These are phyloP conservation scores for Bathynomus jamesi DNA, from an alignment of 1,140 invertebrate genomes.

Conservation along the genomic window DNA sequence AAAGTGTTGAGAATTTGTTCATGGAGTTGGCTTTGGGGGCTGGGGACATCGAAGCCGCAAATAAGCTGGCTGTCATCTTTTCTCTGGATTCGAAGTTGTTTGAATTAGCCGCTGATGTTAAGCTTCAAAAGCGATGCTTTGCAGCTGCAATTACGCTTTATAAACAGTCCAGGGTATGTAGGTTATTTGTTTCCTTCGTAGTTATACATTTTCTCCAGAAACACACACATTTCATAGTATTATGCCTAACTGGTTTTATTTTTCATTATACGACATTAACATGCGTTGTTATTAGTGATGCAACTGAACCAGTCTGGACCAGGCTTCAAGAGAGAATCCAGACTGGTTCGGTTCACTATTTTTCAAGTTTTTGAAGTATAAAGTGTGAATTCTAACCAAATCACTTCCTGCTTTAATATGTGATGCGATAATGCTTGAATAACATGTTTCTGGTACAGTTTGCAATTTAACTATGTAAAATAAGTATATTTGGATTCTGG, in stretches of 20 bases:
- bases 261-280: background rate
- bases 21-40: slow-evolving; percentile 54
- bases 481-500: too few relatives aligned
- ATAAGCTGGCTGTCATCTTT: slow-evolving; percentile 51
- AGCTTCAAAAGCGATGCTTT: slow-evolving; percentile 56
- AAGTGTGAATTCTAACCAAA: too few relatives aligned
- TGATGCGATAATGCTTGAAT: too few relatives aligned
- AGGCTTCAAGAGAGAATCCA: too few relatives aligned
- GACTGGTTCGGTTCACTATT: too few relatives aligned
- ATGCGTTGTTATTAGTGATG: too few relatives aligned
- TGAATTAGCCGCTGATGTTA: slow-evolving; percentile 62
- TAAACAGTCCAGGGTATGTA: slow-evolving; percentile 55
- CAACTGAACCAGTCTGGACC: too few relatives aligned
- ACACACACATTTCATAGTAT: background rate
- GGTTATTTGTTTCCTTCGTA: slow-evolving; percentile 27
- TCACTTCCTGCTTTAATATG: too few relatives aligned
- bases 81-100: slow-evolving; percentile 61
- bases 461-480: too few relatives aligned
- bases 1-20: slow-evolving; percentile 45
- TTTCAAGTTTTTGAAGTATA: too few relatives aligned
- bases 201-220: background rate
- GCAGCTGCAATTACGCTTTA: slow-evolving; percentile 60
- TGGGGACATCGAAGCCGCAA: slow-evolving; percentile 51
- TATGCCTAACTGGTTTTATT: background rate
- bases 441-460: too few relatives aligned